Conservation (phyloP, 2,113 vertebrate genomes). For the Athene noctua region DNA sequence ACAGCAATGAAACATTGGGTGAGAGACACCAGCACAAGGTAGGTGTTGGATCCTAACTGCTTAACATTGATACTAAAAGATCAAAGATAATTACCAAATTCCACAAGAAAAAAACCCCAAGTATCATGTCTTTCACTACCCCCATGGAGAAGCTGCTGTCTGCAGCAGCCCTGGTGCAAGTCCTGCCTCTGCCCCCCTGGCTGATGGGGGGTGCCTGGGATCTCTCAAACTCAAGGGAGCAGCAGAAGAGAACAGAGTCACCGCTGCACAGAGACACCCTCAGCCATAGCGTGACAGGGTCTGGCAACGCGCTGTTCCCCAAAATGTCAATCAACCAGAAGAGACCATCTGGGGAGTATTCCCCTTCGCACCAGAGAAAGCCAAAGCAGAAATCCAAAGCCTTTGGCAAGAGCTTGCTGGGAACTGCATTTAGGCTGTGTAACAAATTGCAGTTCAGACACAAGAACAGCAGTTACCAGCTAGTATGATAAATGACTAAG, state of each 20-base stretch:
- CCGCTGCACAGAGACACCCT: accelerated
- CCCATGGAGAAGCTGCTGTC: accelerated
- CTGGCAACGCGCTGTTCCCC: not conserved
- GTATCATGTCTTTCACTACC: not conserved
- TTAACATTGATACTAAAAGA: not conserved
- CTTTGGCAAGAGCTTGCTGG: not conserved
- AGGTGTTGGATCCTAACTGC: not conserved
- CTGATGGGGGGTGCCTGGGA: accelerated
- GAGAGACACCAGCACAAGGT: not conserved
- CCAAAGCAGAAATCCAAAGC: not conserved
- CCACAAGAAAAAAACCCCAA: not conserved
- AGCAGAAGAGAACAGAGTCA: not conserved
- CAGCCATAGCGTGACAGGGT: accelerated
- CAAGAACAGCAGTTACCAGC: not conserved
- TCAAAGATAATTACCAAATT: not conserved
- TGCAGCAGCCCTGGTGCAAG: accelerated
- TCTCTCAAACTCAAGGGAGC: too few species aligned
- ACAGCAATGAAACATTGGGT: not conserved
- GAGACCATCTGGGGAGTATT: accelerated
- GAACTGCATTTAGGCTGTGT: not conserved
- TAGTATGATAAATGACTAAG: not conserved
- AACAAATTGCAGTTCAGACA: not conserved
- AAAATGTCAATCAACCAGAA: accelerated
- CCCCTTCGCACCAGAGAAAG: too few species aligned
- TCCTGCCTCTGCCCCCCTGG: not conserved